Base-by-base conservation (phyloP, 37 sponge, comb jelly and placozoan species). In the Lycopodina hypogea region DNA sequence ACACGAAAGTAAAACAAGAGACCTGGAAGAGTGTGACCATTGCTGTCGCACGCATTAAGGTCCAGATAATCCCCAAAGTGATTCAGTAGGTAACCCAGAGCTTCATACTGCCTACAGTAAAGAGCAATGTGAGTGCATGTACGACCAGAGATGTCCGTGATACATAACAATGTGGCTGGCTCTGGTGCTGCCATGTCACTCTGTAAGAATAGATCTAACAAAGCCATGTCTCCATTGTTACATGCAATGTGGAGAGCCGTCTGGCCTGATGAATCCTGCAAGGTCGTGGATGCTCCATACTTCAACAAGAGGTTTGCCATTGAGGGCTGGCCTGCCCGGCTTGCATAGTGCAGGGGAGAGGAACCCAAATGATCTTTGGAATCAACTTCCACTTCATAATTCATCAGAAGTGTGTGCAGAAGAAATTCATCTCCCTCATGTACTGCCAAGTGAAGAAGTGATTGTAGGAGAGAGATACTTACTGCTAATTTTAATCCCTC, bases 281-380 rank as follows among this genome's bases (percentile, higher is more conserved):
- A 19, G 2, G 40, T 50, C 2, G 42, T 32, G 22, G 75, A 40
- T 15, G 81, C 84, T 42, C 81, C 64, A 34, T 70, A 50, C 48
- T 24, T 17, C 15, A 89, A 40, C 32, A 89, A 51, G 12, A 70
- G 28, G 56, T 70, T 7, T 1, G 78, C 78, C 36, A 68, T 38
- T 24, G 68, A 38, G 34, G 69, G 4, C 34, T 30, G 14, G 30
- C 76, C 71, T 1, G 53, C 58, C 34, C 40, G 68, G 29, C 58
- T 56, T 1, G 84, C 80, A 84, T 84, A 83, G 62, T 89, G 89
- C 17, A 89, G 68, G 14, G 84, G 62, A n/a, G 77, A 74, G n/a
- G 52, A 34, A 8, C 77, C 67, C 45, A 89, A 35, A 39, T 68
- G 38, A 69, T 89, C 89, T 22, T 71, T 74, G 39, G 21, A 33